Conservation (phyloP, 2,888 invertebrate species). For the Xanthia togata region DNA sequence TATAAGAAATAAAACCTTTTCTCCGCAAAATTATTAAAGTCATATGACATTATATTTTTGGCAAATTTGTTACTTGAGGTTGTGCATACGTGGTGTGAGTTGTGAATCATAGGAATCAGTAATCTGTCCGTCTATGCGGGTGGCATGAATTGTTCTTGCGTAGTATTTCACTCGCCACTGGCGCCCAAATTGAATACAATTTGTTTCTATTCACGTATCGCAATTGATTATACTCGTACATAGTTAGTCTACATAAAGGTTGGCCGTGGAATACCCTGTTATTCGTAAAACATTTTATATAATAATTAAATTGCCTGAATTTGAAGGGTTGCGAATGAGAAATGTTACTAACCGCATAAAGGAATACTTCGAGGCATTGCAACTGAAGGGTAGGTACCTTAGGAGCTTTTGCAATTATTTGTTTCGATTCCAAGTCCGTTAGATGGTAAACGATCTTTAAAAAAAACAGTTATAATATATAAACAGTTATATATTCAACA, state of each 20-base stretch:
- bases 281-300: slow-evolving; percentile 20
- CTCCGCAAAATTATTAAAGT: not conserved
- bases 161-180: slow-evolving; percentile 22
- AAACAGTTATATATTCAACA: too few species aligned
- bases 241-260: slow-evolving; percentile 22
- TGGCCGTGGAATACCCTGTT: not conserved
- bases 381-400: not conserved
- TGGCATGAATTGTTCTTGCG: slow-evolving; percentile 21
- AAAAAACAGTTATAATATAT: not conserved
- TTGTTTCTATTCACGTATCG: slow-evolving; percentile 36
- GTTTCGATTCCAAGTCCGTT: not conserved
- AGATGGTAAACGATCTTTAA: not conserved
- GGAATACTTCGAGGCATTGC: not conserved
- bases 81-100: slow-evolving; percentile 2
- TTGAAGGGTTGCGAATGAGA: slow-evolving; percentile 62
- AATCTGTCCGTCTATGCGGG: slow-evolving; percentile 14
- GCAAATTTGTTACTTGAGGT: not conserved
- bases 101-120: slow-evolving; percentile 34
- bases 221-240: too few species aligned
- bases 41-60: not conserved
- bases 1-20: not conserved
- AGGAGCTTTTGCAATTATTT: not conserved
- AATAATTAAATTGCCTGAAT: slow-evolving; percentile 54
- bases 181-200: slow-evolving; percentile 37
- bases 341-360: slow-evolving; percentile 48